A percentile compares a stretch with the other conserved stretches of the same genome.
Conservation (phyloP, 2,888 invertebrate genomes). For the Campoletis raptor region DNA sequence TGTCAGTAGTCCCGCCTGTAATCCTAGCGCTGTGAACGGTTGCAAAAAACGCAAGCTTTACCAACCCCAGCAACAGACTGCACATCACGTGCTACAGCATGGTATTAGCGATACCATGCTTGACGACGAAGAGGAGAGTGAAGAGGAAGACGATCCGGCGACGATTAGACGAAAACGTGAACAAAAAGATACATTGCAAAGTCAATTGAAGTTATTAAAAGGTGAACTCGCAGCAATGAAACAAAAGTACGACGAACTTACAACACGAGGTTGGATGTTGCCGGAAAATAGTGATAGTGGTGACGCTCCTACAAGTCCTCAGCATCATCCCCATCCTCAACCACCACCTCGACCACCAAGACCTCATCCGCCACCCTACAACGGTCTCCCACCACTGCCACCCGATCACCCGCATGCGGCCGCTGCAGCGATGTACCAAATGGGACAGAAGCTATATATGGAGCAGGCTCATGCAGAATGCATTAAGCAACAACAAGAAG, state of each 20-base stretch:
- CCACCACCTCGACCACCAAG: slow-evolving; percentile 82
- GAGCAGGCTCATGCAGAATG: slow-evolving; percentile 86
- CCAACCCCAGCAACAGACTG: slow-evolving; percentile 97
- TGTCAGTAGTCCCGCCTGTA: slow-evolving; percentile 90
- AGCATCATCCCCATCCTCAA: slow-evolving; percentile 85
- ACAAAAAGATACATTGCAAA: slow-evolving; percentile 94
- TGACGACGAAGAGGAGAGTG: slow-evolving; percentile 90
- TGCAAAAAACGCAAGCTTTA: slow-evolving; percentile 98
- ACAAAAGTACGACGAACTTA: slow-evolving; percentile 95
- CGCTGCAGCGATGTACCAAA: slow-evolving; percentile 84
- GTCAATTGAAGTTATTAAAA: slow-evolving; percentile 94
- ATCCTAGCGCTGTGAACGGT: slow-evolving; percentile 92
- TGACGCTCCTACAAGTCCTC: slow-evolving; percentile 84
- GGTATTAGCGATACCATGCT: slow-evolving; percentile 87
- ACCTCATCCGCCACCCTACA: slow-evolving; percentile 86
- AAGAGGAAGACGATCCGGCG: slow-evolving; percentile 91
- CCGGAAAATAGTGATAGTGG: slow-evolving; percentile 87
- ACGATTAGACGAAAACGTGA: slow-evolving; percentile 94
- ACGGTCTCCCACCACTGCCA: slow-evolving; percentile 86
- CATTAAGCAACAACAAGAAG: slow-evolving; percentile 86
- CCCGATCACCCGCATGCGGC: slow-evolving; percentile 86
- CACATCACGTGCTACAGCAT: slow-evolving; percentile 87
- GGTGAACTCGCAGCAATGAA: slow-evolving; percentile 96
- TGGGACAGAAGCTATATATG: slow-evolving; percentile 86
- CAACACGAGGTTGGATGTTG: slow-evolving; percentile 91